Conservation (phyloP, 2,888 invertebrate genomes). For the Ashinkailepas kermadecensis region DNA sequence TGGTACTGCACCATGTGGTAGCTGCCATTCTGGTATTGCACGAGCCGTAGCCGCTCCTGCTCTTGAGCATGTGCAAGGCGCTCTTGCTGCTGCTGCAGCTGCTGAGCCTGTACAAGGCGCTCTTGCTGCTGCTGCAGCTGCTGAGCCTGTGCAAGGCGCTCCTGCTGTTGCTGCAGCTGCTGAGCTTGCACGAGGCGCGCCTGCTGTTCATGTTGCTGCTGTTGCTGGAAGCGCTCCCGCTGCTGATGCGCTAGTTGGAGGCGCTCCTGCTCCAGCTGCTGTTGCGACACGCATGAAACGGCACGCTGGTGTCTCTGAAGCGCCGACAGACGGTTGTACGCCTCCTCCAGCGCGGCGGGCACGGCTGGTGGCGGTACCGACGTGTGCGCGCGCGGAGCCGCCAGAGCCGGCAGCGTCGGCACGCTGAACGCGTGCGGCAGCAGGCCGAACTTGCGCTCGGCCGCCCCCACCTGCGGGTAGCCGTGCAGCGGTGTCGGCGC, state of each 20-base stretch:
- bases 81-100: background rate
- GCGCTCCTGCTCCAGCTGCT: background rate
- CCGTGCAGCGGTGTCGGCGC: background rate
- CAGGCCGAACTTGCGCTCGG: too few species aligned
- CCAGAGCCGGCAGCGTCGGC: constrained; percentile 13
- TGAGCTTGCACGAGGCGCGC: background rate
- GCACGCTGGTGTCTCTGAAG: background rate
- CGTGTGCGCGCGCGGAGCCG: background rate
- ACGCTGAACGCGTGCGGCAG: background rate
- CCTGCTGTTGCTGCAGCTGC: background rate
- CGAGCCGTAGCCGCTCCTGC: background rate
- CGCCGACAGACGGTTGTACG: background rate
- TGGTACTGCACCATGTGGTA: background rate
- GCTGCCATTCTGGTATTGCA: background rate
- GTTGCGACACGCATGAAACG: background rate
- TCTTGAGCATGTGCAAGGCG: background rate
- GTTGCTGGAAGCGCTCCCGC: background rate
- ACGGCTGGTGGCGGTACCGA: background rate
- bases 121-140: background rate
- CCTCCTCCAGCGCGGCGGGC: background rate
- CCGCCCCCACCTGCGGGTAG: background rate
- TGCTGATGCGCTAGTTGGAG: background rate
- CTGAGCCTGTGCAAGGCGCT: background rate
- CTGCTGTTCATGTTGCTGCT: background rate
- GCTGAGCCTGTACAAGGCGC: background rate